Conservation (phyloP, 2,888 invertebrate species). For the Plagodis pulveraria region DNA sequence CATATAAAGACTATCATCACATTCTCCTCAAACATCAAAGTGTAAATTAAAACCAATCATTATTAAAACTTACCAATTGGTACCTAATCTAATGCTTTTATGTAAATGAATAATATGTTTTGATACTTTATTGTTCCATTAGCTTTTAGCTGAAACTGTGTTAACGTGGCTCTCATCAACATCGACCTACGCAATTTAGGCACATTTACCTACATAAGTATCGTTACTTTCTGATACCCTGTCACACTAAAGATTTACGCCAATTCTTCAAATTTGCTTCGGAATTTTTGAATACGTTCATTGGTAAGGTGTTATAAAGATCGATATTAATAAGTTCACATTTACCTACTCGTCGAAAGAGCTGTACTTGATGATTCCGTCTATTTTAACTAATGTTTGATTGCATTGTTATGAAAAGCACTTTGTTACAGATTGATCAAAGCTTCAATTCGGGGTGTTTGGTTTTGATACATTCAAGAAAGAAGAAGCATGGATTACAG, state of each 20-base stretch:
- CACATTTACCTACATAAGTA: constrained; percentile 34
- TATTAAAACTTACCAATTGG: constrained; percentile 26
- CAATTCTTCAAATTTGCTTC: background rate
- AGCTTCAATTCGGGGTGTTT: constrained; percentile 6
- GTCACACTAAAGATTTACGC: background rate
- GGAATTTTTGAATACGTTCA: background rate
- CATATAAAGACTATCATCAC: constrained; percentile 8
- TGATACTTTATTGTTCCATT: constrained; percentile 54
- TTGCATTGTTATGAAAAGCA: constrained; percentile 30
- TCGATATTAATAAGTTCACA: constrained; percentile 23
- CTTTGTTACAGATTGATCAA: constrained; percentile 28
- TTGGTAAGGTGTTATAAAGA: constrained; percentile 9
- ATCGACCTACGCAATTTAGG: constrained; percentile 43
- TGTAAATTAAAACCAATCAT: constrained; percentile 20
- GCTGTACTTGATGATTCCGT: constrained; percentile 22
- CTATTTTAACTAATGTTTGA: constrained; percentile 27
- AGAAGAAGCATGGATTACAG: background rate
- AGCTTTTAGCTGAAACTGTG: constrained; percentile 49
- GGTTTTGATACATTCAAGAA: constrained; percentile 9
- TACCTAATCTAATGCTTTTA: constrained; percentile 32
- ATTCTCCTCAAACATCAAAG: constrained; percentile 13
- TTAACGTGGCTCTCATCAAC: constrained; percentile 47
- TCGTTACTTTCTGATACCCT: constrained; percentile 3
- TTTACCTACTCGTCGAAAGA: constrained; percentile 29
- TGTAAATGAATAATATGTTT: constrained; percentile 46